Conservation (phyloP, 1,140 invertebrate genomes). For the Phymastichus coffea region DNA sequence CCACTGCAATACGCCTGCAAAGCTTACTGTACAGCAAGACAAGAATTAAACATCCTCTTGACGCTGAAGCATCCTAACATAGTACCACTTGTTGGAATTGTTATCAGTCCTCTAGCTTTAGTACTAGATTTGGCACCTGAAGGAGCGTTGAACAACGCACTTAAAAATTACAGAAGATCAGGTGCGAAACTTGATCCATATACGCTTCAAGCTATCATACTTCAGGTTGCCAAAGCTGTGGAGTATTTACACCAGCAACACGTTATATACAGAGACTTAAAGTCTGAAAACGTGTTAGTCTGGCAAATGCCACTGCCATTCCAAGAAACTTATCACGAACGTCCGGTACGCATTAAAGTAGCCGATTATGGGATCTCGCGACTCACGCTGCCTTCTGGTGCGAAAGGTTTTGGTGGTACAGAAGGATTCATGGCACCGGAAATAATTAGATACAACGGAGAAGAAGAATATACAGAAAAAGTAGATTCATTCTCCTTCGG, state of each 20-base stretch:
- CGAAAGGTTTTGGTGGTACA: slow-evolving; percentile 96
- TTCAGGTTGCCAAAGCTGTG: slow-evolving; percentile 91
- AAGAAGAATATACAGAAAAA: slow-evolving; percentile 98
- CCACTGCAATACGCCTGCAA: slow-evolving; percentile 88
- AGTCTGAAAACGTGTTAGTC: slow-evolving; percentile 97
- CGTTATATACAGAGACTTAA: slow-evolving; percentile 94
- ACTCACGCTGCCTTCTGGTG: slow-evolving; percentile 82
- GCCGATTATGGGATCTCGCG: slow-evolving; percentile 96
- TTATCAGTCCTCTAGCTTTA: slow-evolving; percentile 84
- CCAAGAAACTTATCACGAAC: slow-evolving; percentile 54
- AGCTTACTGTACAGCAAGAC: slow-evolving; percentile 91
- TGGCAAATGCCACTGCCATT: slow-evolving; percentile 88
- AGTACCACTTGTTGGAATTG: slow-evolving; percentile 87
- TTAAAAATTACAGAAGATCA: slow-evolving; percentile 80
- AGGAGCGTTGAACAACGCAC: slow-evolving; percentile 81
- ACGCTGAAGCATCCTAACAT: slow-evolving; percentile 88
- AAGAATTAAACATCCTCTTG: slow-evolving; percentile 88
- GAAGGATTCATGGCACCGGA: slow-evolving; percentile 99
- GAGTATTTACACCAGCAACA: slow-evolving; percentile 93
- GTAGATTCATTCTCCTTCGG: slow-evolving; percentile 99
- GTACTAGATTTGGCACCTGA: slow-evolving; percentile 88
- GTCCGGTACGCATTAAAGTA: slow-evolving; percentile 84
- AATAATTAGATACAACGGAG: slow-evolving; percentile 96
- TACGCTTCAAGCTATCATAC: slow-evolving; percentile 80
- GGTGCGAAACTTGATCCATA: slow-evolving; percentile 79